Conservation (phyloP, 2,113 vertebrate species). For the Shinisaurus crocodilurus region DNA sequence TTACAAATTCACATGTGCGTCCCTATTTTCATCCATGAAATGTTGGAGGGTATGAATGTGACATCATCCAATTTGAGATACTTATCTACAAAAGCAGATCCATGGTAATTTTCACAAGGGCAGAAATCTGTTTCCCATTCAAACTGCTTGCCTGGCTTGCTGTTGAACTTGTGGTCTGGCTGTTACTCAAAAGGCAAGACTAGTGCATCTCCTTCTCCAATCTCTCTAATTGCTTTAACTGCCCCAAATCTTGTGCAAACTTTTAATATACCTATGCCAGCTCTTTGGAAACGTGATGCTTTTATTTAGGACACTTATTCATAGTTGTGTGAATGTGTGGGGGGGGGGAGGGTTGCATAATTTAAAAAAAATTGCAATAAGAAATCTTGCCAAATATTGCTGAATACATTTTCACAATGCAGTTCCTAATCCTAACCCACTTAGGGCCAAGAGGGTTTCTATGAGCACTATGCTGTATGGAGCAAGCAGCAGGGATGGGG, state of each 20-base stretch:
- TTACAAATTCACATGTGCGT: too few species aligned
- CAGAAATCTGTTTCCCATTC: neutral
- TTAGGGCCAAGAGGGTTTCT: neutral
- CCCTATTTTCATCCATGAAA: too few species aligned
- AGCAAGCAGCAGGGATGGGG: neutral
- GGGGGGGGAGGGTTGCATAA: neutral
- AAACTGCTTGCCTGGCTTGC: neutral
- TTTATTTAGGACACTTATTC: neutral
- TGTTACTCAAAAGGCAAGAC: neutral
- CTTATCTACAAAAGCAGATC: conserved; percentile 3
- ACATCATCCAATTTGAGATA: neutral
- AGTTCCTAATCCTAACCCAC: neutral
- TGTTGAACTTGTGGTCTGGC: neutral
- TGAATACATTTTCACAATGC: neutral
- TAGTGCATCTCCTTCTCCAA: neutral
- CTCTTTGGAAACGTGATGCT: neutral
- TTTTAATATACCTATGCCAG: neutral
- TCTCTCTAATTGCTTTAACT: neutral
- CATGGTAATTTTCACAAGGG: neutral
- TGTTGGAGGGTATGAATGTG: too few species aligned
- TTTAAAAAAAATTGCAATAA: neutral
- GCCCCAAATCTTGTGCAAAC: neutral
- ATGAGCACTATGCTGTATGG: neutral
- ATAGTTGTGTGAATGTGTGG: neutral
- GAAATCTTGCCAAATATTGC: neutral